Conservation (phyloP, 2,888 invertebrate species). For the Melanargia galathea region DNA sequence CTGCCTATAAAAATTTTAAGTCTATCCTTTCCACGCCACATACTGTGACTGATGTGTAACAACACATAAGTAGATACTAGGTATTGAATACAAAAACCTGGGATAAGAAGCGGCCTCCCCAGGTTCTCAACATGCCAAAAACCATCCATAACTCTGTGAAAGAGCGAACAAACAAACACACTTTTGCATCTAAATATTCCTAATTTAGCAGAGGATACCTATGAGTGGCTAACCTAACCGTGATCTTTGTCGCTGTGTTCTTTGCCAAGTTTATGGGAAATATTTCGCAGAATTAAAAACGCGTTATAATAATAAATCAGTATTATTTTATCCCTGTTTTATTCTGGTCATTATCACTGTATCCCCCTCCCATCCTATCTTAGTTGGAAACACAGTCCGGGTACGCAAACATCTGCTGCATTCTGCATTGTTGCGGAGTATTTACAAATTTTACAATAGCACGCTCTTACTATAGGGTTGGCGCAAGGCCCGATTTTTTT, state of each 20-base stretch:
- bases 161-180: too few species aligned
- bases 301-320: slow-evolving; percentile 1
- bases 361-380: slow-evolving; percentile 3
- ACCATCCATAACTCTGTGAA: too few species aligned
- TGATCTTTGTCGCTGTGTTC: background rate
- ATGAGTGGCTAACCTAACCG: background rate
- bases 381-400: slow-evolving; percentile 10
- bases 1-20: too few species aligned
- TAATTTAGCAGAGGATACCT: too few species aligned
- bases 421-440: slow-evolving; percentile 7
- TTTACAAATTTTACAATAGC: slow-evolving; percentile 26
- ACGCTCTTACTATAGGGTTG: slow-evolving; percentile 13
- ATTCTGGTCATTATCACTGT: slow-evolving; percentile 2
- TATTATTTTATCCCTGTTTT: background rate
- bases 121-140: too few species aligned
- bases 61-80: too few species aligned
- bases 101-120: too few species aligned
- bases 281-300: background rate
- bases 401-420: slow-evolving; percentile 36
- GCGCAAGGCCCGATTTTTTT: background rate
- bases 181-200: too few species aligned
- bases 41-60: too few species aligned
- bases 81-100: too few species aligned
- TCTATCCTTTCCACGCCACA: too few species aligned
- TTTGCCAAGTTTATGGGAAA: background rate